Percentiles rank a stretch among this genome's conserved stretches.
Evolutionary conservation across 2,888 invertebrate species (phyloP).

Genomic region (Mimumesa dahlbomi): DNA sequence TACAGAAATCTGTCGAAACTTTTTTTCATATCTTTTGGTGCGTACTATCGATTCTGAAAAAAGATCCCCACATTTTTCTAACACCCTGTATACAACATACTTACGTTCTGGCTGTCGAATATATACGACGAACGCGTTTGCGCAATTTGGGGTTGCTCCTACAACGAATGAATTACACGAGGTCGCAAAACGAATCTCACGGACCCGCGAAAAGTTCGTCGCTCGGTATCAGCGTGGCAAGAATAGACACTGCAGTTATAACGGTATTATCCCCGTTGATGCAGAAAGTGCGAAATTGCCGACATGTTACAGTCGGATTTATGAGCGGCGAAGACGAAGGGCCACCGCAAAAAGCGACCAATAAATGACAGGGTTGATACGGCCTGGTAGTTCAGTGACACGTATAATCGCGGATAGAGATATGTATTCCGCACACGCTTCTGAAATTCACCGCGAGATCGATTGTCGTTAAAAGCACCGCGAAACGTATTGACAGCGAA

Average conservation of each 20-base stretch:
- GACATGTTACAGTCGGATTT: slow-evolving; percentile 47
- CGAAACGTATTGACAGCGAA: no score
- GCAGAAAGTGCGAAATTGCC: slow-evolving; percentile 54
- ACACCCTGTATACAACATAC: no score
- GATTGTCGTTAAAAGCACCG: no score
- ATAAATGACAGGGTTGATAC: slow-evolving; percentile 23
- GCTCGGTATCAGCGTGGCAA: slow-evolving; percentile 20
- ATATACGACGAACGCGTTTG: slow-evolving; percentile 37
- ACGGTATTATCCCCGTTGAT: slow-evolving; percentile 32
- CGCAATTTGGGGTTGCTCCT: slow-evolving; percentile 22
- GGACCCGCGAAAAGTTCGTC: slow-evolving; percentile 32
- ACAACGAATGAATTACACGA: slow-evolving; percentile 39
- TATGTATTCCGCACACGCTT: background rate
- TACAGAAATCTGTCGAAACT: no score
- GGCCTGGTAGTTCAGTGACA: slow-evolving; percentile 39
- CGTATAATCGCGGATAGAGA: slow-evolving; percentile 30
- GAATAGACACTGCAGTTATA: slow-evolving; percentile 29
- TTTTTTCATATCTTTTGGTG: no score
- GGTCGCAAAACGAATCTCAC: slow-evolving; percentile 33
- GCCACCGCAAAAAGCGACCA: slow-evolving; percentile 39
- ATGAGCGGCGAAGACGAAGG: slow-evolving; percentile 43
- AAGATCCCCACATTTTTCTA: no score
- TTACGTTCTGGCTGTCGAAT: no score
- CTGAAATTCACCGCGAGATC: no score
- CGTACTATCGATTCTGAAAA: no score